Evolutionary conservation across 2,113 vertebrate species (phyloP), one percentile per base, ranked within the genome.

Genomic region (Microcebus tavaratra): DNA sequence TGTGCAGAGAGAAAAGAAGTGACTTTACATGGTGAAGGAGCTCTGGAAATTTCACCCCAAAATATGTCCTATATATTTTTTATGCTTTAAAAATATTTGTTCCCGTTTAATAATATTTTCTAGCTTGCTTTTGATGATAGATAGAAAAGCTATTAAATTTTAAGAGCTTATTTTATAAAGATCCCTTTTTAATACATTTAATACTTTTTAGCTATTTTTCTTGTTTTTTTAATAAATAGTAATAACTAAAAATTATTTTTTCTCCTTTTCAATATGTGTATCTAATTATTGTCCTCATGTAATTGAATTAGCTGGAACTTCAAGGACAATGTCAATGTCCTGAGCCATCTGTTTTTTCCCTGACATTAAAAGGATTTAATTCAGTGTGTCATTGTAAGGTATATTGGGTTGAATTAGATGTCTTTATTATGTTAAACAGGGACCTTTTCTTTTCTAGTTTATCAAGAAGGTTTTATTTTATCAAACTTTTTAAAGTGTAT

Each of bases 401-500:
- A 76, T 59, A 81, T 21, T 89, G 57, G 36, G n/a, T 80, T 89
- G 20, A 91, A 20, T 36, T 42, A 86, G 72, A 72, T 76, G 20
- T 85, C 61, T 96, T 96, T 94, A 80, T 92, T 92, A 79, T 90
- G 57, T 89, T 95, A 91, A 93, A 87, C 11, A 88, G 94, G 20
- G 29, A 75, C 25, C 31, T 31, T 79, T 93, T 53, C 31, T 95
- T 92, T 89, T 80, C 53, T 94, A 78, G 59, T 93, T 86, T 96
- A 72, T n/a, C 86, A 76, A 92, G 31, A 50, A 57, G 29, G 8
- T 65, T 96, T 78, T 79, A 59, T 90, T 90, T 80, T 82, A 70
- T 68, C n/a, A 90, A 96, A 92, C 48, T 84, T 95, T 90, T 42
- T 31, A 48, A 94, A 82, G 36, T 95, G 6, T 42, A 57, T 75